These are phyloP conservation scores for Tethea ocularis DNA, from an alignment of 2,888 invertebrate genomes.

Conservation along the genomic window DNA sequence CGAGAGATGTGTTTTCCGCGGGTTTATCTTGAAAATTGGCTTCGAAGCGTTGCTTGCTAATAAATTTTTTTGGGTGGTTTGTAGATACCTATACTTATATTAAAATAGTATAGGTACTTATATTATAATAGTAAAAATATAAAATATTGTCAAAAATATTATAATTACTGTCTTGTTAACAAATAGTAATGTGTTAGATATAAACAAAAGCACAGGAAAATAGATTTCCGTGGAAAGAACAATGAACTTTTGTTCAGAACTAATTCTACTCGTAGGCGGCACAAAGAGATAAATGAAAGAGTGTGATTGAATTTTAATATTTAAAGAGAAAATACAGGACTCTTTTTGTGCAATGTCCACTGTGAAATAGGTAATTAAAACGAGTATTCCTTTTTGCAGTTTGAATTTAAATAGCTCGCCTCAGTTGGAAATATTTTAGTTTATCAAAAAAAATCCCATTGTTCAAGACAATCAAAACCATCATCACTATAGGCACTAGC, in stretches of 20 bases:
- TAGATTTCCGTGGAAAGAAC: slow-evolving; percentile 37
- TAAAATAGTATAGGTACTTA: no score
- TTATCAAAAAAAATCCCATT: neutral
- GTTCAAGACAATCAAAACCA: no score
- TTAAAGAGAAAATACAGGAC: slow-evolving; percentile 14
- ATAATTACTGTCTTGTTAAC: no score
- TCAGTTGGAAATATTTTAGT: neutral
- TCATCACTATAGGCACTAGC: no score
- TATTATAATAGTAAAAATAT: no score
- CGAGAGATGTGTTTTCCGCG: slow-evolving; percentile 44
- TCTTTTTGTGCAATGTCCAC: neutral
- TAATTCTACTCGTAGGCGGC: slow-evolving; percentile 27
- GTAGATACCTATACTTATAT: no score
- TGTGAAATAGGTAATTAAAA: neutral
- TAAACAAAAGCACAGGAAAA: slow-evolving; percentile 32
- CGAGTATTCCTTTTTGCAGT: neutral
- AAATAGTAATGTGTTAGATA: slow-evolving; percentile 21
- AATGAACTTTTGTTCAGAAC: slow-evolving; percentile 38
- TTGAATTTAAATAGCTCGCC: neutral
- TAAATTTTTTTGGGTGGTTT: slow-evolving; percentile 12
- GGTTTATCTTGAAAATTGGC: slow-evolving; percentile 50
- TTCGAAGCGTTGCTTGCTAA: slow-evolving; percentile 33
- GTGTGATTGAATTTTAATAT: slow-evolving; percentile 37
- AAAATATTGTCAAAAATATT: no score
- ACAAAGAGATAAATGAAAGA: slow-evolving; percentile 33